These are phyloP conservation scores for Drosophila ohnishii DNA, from an alignment of 1,140 invertebrate species.

Conservation along the genomic window DNA sequence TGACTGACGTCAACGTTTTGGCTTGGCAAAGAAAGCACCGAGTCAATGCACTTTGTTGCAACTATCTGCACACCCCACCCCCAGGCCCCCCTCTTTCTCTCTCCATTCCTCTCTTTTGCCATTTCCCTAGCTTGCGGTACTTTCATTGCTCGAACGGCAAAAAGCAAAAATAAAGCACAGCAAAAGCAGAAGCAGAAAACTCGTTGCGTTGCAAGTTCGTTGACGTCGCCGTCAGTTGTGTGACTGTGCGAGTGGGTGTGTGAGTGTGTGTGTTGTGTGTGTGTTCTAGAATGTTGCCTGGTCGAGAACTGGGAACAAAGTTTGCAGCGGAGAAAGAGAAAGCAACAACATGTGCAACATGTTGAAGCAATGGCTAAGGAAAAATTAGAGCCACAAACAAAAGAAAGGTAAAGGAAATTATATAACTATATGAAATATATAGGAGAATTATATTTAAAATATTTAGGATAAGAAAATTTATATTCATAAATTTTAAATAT, in stretches of 20 bases:
- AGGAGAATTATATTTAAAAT: background rate
- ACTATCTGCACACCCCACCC: constrained; percentile 31
- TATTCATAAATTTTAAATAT: too few species aligned
- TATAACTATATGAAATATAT: background rate
- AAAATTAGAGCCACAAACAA: background rate
- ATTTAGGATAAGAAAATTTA: background rate
- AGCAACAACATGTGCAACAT: constrained; percentile 61
- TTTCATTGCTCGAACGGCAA: constrained; percentile 76
- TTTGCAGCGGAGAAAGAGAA: constrained; percentile 71
- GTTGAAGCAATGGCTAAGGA: constrained; percentile 21
- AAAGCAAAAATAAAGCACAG: constrained; percentile 37
- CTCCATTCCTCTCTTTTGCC: constrained; percentile 17
- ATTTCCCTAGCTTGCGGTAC: constrained; percentile 70
- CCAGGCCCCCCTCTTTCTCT: background rate
- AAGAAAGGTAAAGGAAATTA: background rate
- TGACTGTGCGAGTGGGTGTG: constrained; percentile 2
- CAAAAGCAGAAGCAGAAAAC: constrained; percentile 37
- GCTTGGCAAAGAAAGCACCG: constrained; percentile 52
- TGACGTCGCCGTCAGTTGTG: constrained; percentile 44
- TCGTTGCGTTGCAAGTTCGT: constrained; percentile 66
- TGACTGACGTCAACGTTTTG: constrained; percentile 39
- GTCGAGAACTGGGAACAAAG: constrained; percentile 19
- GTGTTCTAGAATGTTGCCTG: constrained; percentile 67
- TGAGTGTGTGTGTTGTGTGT: constrained; percentile 1
- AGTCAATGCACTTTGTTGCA: constrained; percentile 75